Percentiles rank a stretch among this genome's conserved stretches.
These are phyloP conservation scores for Girardinus metallicus DNA, from an alignment of 2,797 vertebrate species.

Conservation along the genomic window DNA sequence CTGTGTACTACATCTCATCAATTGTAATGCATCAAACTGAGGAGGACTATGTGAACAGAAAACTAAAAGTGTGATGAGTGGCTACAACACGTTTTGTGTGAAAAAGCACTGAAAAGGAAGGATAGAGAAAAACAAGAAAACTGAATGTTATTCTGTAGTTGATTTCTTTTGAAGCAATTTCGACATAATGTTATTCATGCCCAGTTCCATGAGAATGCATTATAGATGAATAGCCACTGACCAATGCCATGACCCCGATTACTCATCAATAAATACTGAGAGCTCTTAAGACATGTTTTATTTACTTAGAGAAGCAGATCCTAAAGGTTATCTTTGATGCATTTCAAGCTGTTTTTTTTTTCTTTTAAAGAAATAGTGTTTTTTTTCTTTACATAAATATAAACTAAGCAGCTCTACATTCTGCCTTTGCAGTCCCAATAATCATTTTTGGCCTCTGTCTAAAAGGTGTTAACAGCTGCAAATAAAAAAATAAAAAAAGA, in stretches of 20 bases:
- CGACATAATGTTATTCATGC: background rate
- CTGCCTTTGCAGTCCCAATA: background rate
- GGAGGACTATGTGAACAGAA: background rate
- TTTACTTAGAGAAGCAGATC: conserved; percentile 3
- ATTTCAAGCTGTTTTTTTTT: background rate
- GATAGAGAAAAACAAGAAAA: background rate
- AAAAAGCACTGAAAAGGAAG: background rate
- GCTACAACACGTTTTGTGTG: background rate
- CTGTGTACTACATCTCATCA: background rate
- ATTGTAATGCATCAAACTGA: background rate
- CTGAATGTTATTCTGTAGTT: background rate
- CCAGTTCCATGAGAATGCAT: conserved; percentile 25
- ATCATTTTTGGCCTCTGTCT: background rate
- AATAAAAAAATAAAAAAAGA: no score
- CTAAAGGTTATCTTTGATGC: conserved; percentile 19
- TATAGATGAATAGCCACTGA: conserved; percentile 29
- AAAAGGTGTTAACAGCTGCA: no score
- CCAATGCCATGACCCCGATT: background rate
- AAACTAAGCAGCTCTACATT: no score
- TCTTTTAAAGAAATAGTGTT: conserved; percentile 6
- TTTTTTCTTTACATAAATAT: background rate
- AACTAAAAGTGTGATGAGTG: background rate
- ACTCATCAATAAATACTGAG: conserved; percentile 22
- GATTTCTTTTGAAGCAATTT: background rate
- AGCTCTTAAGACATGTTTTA: background rate